These are phyloP conservation scores for Percina caprodes DNA, from an alignment of 2,113 vertebrate species.

Conservation along the genomic window DNA sequence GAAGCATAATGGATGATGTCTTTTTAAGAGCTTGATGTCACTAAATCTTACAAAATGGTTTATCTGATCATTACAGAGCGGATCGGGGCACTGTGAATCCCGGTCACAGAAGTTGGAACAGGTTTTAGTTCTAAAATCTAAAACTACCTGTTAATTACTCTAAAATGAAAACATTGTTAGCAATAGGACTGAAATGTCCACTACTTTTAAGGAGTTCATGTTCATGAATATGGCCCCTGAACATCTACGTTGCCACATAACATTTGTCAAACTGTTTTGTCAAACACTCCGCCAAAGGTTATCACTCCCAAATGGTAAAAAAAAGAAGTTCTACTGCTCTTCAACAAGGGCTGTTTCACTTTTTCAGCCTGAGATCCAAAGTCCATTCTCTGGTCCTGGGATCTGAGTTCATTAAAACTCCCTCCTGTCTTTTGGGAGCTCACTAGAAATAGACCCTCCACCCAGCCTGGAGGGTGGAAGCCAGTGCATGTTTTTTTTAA, in stretches of 20 bases:
- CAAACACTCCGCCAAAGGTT: slow-evolving; percentile 39
- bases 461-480: slow-evolving; percentile 45
- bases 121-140: not conserved
- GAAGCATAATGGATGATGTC: not conserved
- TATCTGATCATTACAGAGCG: not conserved
- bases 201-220: slow-evolving; percentile 3
- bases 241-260: slow-evolving; percentile 23
- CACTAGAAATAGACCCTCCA: slow-evolving; percentile 68
- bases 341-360: slow-evolving; percentile 17
- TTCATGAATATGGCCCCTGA: not conserved
- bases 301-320: slow-evolving; percentile 38
- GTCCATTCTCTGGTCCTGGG: slow-evolving; percentile 49
- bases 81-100: not conserved
- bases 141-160: not conserved
- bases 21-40: not conserved
- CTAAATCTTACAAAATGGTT: no score
- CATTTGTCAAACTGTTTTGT: slow-evolving; percentile 42
- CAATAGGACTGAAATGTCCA: slow-evolving; percentile 18
- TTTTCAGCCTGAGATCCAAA: slow-evolving; percentile 32
- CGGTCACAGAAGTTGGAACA: not conserved
- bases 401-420: slow-evolving; percentile 72
- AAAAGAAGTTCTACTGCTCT: slow-evolving; percentile 39
- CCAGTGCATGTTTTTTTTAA: slow-evolving; percentile 70
- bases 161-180: not conserved
- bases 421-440: slow-evolving; percentile 43